Evolutionary conservation across 1,140 invertebrate species (phyloP).

Genomic region (Plutomurus gul): DNA sequence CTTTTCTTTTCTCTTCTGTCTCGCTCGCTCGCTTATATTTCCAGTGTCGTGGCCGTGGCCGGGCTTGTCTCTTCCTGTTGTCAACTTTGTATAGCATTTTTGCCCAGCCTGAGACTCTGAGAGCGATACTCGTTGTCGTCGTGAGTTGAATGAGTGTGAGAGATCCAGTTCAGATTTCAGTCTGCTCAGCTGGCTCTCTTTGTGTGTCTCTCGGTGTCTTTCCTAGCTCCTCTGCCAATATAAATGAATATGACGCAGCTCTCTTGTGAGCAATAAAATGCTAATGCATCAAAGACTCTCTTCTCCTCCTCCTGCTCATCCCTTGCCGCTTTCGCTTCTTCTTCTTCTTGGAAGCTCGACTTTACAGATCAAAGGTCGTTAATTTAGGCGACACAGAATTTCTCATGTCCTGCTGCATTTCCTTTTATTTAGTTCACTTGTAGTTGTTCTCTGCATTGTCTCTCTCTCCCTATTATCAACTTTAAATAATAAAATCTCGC

Average conservation of each 20-base stretch:
- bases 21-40: no score
- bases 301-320: neutral
- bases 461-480: no score
- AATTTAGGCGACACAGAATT: conserved; percentile 19
- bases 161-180: no score
- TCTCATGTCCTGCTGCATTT: neutral
- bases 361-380: conserved; percentile 9
- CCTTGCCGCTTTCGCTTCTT: neutral
- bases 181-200: no score
- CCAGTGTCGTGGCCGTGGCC: neutral
- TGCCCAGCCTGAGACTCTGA: neutral
- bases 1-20: neutral
- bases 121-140: neutral
- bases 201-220: no score
- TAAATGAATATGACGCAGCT: conserved; percentile 29
- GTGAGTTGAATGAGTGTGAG: neutral
- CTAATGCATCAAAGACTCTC: conserved; percentile 23
- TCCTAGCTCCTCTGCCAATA: neutral
- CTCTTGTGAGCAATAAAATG: conserved; percentile 24
- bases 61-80: neutral
- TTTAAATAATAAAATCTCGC: no score
- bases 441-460: no score
- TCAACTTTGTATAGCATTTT: neutral
- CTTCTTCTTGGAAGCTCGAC: neutral
- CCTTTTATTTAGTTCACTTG: no score